phyloP scores from a whole-genome alignment of 2,888 invertebrate species.

The Epinotia brunnichana region DNA sequence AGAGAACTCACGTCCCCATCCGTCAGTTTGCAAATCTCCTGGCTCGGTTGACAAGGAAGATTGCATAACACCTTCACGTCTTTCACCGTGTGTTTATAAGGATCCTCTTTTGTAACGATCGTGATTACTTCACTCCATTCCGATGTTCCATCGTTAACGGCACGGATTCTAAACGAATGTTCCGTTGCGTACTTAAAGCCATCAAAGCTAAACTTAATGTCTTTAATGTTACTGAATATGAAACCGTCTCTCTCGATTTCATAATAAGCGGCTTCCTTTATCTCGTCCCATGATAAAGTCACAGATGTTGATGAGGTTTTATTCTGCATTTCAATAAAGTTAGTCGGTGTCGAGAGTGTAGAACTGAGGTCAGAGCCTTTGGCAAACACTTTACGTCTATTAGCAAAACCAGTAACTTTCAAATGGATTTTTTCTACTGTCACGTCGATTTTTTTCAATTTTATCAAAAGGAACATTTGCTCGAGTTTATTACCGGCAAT shows the following conservation, averaged over 20 bases:
- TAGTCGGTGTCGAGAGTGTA: constrained; percentile 54
- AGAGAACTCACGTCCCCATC: constrained; percentile 53
- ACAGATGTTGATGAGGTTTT: constrained; percentile 59
- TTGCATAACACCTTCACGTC: constrained; percentile 59
- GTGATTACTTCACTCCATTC: constrained; percentile 67
- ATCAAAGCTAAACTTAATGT: constrained; percentile 58
- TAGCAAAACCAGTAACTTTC: constrained; percentile 64
- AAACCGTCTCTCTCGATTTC: constrained; percentile 72
- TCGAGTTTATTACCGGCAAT: constrained; percentile 49
- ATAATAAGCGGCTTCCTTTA: constrained; percentile 57
- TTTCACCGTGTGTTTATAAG: constrained; percentile 58
- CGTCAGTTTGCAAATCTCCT: constrained; percentile 59
- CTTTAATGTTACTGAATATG: constrained; percentile 64
- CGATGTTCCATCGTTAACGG: constrained; percentile 62
- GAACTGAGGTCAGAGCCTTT: constrained; percentile 49
- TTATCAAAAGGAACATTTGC: constrained; percentile 67
- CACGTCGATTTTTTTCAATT: constrained; percentile 65
- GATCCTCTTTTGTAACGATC: constrained; percentile 58
- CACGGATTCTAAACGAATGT: constrained; percentile 67
- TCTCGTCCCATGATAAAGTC: constrained; percentile 60
- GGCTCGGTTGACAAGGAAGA: constrained; percentile 57
- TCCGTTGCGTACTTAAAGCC: constrained; percentile 58
- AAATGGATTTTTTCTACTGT: constrained; percentile 63
- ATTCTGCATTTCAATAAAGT: constrained; percentile 53
- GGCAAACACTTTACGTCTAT: constrained; percentile 57